Evolutionary conservation across 2,888 invertebrate species (phyloP).

Genomic region (Drosophila tripunctata): DNA sequence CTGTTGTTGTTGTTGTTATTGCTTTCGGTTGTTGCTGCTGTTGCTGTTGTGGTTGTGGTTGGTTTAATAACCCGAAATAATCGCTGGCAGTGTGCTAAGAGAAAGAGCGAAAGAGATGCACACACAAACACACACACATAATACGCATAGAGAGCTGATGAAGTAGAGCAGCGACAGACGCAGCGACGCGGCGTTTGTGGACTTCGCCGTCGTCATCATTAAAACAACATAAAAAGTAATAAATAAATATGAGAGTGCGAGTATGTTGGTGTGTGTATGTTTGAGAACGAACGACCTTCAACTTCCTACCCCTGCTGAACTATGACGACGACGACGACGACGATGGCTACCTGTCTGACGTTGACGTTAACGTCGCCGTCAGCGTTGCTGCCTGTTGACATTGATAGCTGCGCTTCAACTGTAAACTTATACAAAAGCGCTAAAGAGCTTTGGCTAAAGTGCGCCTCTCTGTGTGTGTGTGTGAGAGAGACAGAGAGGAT

Average conservation of each 20-base stretch:
- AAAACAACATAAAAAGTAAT: constrained; percentile 78
- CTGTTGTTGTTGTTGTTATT: constrained; percentile 40
- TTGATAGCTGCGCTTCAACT: constrained; percentile 74
- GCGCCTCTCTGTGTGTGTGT: constrained; percentile 5
- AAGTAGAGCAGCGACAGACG: constrained; percentile 66
- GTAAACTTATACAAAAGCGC: constrained; percentile 69
- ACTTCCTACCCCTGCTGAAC: constrained; percentile 71
- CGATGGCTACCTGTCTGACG: constrained; percentile 54
- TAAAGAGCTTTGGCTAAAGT: constrained; percentile 42
- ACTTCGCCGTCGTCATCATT: constrained; percentile 67
- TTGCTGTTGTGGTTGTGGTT: constrained; percentile 55
- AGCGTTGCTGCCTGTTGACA: constrained; percentile 63
- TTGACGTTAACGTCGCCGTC: constrained; percentile 51
- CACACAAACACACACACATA: constrained; percentile 70
- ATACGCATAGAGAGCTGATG: constrained; percentile 38
- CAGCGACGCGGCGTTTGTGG: constrained; percentile 27
- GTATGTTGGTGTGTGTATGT: constrained; percentile 24
- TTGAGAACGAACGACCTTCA: constrained; percentile 73
- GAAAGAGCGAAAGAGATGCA: constrained; percentile 66
- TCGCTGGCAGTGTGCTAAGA: constrained; percentile 47
- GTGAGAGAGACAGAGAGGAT: constrained; percentile 3
- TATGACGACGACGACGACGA: constrained; percentile 24
- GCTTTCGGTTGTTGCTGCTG: constrained; percentile 24
- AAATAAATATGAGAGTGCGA: constrained; percentile 70
- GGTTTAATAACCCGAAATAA: constrained; percentile 78